phyloP scores from a whole-genome alignment of 2,113 vertebrate genomes.

The Larimichthys polyactis region DNA sequence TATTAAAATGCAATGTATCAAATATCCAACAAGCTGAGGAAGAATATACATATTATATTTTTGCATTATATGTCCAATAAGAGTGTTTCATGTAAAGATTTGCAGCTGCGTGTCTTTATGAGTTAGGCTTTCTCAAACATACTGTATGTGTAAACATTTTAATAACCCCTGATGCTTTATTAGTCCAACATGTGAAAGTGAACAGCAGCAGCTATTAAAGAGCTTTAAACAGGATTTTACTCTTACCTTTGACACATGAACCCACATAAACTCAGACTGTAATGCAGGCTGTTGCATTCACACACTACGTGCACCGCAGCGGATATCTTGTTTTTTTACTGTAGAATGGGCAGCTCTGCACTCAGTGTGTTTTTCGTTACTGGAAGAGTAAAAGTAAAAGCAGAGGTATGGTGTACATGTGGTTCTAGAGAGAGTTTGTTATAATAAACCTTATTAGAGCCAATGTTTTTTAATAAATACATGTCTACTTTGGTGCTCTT shows the following conservation, averaged over 20 bases:
- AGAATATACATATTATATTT: slow-evolving; percentile 37
- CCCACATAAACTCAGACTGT: slow-evolving; percentile 41
- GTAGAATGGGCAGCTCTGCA: background rate
- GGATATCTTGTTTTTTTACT: slow-evolving; percentile 24
- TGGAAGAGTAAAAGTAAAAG: slow-evolving; percentile 29
- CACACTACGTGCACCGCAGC: slow-evolving; percentile 24
- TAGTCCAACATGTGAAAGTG: slow-evolving; percentile 69
- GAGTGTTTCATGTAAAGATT: slow-evolving; percentile 42
- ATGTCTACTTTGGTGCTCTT: background rate
- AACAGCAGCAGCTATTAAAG: slow-evolving; percentile 63
- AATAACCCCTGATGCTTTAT: slow-evolving; percentile 73
- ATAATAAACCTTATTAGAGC: background rate
- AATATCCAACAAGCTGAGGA: slow-evolving; percentile 17
- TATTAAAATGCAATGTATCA: slow-evolving; percentile 19
- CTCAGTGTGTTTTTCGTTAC: slow-evolving; percentile 11
- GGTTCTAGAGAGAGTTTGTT: background rate
- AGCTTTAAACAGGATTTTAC: slow-evolving; percentile 71
- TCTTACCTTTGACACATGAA: slow-evolving; percentile 69
- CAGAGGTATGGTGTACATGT: background rate
- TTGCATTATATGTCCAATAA: slow-evolving; percentile 41
- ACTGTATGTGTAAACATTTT: slow-evolving; percentile 67
- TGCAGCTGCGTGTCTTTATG: slow-evolving; percentile 76
- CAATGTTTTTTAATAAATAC: background rate
- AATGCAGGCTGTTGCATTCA: slow-evolving; percentile 57
- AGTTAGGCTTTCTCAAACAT: slow-evolving; percentile 59